Conservation (phyloP, 1,140 invertebrate species). For the Drosophila pseudoobscura region DNA sequence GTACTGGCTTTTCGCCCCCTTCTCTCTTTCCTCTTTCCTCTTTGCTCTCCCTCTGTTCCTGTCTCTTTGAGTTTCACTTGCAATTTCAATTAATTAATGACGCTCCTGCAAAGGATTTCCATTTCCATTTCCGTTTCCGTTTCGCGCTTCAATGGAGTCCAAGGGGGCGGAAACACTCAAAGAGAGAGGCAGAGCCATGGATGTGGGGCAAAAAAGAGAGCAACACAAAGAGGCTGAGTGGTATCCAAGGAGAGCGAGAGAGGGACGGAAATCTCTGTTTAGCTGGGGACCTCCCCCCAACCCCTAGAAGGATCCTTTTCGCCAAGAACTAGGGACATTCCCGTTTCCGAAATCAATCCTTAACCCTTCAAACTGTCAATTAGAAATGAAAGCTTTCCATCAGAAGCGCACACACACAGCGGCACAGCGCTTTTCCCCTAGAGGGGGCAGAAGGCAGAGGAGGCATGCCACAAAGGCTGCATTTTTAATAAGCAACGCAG, state of each 20-base stretch:
- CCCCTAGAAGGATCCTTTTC: too few species aligned
- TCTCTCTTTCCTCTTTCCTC: too few species aligned
- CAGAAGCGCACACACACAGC: too few species aligned
- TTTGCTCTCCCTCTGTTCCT: background rate
- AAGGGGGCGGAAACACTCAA: conserved; percentile 5
- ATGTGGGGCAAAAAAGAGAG: background rate
- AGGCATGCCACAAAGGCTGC: conserved; percentile 9
- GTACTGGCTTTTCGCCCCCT: background rate
- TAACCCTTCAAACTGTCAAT: conserved; percentile 31
- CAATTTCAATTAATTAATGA: conserved; percentile 61
- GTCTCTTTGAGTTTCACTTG: conserved; percentile 45
- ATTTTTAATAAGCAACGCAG: conserved; percentile 40
- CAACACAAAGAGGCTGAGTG: background rate
- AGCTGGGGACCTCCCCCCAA: background rate
- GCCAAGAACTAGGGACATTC: too few species aligned
- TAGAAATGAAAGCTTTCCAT: conserved; percentile 3
- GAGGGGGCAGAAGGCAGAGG: background rate
- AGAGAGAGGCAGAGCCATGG: background rate
- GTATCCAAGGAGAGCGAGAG: too few species aligned
- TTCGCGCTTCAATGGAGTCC: background rate
- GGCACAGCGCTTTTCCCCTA: background rate
- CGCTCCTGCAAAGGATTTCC: conserved; percentile 41
- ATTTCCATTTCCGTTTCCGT: conserved; percentile 33
- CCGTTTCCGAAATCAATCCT: background rate
- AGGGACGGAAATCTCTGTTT: conserved; percentile 10